Percentiles rank a stretch among this genome's conserved stretches.
Conservation (phyloP, 2,797 vertebrate genomes). For the Euthynnus affinis region DNA sequence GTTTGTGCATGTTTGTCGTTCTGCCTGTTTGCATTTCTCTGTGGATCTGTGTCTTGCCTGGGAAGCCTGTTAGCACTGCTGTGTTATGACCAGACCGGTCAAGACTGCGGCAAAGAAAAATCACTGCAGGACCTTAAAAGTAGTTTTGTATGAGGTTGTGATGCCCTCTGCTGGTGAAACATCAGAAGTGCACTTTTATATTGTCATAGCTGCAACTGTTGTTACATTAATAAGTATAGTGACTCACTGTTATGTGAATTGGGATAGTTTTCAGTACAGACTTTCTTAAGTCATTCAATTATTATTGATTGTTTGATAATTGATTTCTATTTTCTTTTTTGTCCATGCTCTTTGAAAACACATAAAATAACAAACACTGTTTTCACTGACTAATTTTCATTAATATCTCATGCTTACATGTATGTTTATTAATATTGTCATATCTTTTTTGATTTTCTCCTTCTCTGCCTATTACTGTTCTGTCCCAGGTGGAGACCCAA, state of each 20-base stretch:
- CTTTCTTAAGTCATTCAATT: background rate
- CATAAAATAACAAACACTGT: too few relatives aligned
- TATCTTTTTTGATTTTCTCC: background rate
- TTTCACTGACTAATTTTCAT: background rate
- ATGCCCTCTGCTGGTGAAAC: constrained; percentile 85
- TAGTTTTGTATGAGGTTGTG: constrained; percentile 75
- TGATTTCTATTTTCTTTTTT: background rate
- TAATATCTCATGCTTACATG: background rate
- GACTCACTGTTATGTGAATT: background rate
- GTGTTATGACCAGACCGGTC: constrained; percentile 58
- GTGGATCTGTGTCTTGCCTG: constrained; percentile 45
- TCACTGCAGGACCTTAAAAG: constrained; percentile 73
- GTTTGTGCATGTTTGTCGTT: constrained; percentile 5
- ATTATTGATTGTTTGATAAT: constrained; percentile 8
- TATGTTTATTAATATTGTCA: background rate
- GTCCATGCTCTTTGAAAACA: too few relatives aligned
- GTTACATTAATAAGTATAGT: background rate
- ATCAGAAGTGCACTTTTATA: constrained; percentile 42
- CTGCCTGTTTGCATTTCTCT: constrained; percentile 11
- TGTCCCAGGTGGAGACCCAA: constrained; percentile 79
- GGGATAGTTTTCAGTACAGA: background rate
- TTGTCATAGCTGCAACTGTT: constrained; percentile 1
- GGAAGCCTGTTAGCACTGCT: constrained; percentile 52
- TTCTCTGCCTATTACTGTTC: background rate
- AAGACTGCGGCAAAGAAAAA: constrained; percentile 84